Evolutionary conservation across 2,113 vertebrate species (phyloP), one percentile per base, ranked within the genome.

Genomic region (Tupaia tana): DNA sequence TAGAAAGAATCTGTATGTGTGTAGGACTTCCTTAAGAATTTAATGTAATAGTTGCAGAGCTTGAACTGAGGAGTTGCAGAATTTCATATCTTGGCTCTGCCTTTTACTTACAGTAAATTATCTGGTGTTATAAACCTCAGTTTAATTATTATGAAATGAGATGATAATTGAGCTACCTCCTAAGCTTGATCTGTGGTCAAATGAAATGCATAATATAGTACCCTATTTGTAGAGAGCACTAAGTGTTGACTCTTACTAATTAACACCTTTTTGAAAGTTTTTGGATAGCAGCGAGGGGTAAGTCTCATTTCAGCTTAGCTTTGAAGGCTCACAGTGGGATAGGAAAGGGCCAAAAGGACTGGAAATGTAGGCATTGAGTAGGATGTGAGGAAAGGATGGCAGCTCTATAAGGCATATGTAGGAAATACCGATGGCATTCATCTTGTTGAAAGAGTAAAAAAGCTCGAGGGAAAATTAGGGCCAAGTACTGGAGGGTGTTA

Each of bases 231-330:
- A 56, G 89, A 90, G 90, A 73, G 20, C 43, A 20, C 63, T 34
- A 83, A 81, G 74, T 31, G 25, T 56, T 73, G 7, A 20, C 27
- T 89, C 7, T 86, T 86, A 77, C 25, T 73, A 2, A 43, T 43
- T 92, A 73, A 74, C 0, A 56, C 11, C 34, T 70, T 43, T 52
- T 52, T 34, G 63, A 85, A 24, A 29, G 52, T 93, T 87, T 63
- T 85, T 89, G 69, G 84, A 83, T 58, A 74, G 56, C 1, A 0
- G 3, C 31, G 20, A 43, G 18, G 54, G 58, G 27, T 66, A 54
- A 22, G 43, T 54, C n/a, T 29, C 14, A 52, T 71, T 85, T 96
- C 29, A 95, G 80, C 89, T 95, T 90, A 85, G 27, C 52, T 80
- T 84, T 93, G 43, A 79, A 79, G 24, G 19, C 9, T 75, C 83